These are phyloP conservation scores for Rafetus swinhoei DNA, from an alignment of 2,113 vertebrate species.

Conservation along the genomic window DNA sequence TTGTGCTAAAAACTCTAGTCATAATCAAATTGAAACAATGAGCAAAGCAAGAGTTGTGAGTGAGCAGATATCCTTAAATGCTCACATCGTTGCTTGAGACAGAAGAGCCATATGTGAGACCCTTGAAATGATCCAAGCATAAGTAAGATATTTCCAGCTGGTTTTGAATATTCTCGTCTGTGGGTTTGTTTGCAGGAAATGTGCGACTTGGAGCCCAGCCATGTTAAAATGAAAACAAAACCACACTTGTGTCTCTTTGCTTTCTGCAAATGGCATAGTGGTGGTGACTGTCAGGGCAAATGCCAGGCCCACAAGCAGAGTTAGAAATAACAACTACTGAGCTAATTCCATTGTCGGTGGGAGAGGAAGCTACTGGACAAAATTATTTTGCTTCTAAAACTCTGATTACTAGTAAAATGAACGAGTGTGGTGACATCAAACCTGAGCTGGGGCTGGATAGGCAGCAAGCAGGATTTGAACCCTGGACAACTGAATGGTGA, in stretches of 20 bases:
- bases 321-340: background rate
- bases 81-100: background rate
- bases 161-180: slow-evolving; percentile 31
- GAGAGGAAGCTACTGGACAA: background rate
- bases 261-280: background rate
- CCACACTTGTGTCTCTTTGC: accelerated
- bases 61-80: slow-evolving; percentile 11
- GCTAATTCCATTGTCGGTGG: background rate
- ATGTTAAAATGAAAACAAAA: background rate
- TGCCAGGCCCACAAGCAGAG: background rate
- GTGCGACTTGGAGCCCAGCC: accelerated
- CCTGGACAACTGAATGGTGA: too few relatives aligned
- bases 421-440: background rate
- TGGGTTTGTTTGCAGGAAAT: background rate
- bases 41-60: slow-evolving; percentile 6
- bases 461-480: too few relatives aligned
- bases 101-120: slow-evolving; percentile 6
- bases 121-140: slow-evolving; percentile 10
- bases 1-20: slow-evolving; percentile 12
- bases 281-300: background rate
- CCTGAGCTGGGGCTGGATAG: background rate
- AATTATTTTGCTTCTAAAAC: accelerated
- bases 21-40: background rate
- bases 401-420: accelerated
- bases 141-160: slow-evolving; percentile 18